Percentiles rank a stretch among this genome's conserved stretches.
Evolutionary conservation across 2,888 invertebrate species (phyloP).

Genomic region (Lasioglossum villosulum): DNA sequence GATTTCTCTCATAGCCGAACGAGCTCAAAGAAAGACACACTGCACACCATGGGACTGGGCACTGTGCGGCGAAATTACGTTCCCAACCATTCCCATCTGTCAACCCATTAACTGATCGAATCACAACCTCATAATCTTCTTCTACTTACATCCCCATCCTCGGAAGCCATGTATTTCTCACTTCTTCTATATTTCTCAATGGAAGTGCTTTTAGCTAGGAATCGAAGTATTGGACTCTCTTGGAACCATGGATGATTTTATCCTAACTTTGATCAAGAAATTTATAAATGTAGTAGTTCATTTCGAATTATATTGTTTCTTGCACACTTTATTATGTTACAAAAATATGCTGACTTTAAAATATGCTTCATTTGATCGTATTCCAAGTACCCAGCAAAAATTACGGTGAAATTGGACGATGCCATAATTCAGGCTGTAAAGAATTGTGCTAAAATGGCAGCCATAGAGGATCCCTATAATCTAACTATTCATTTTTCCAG

Average conservation of each 20-base stretch:
- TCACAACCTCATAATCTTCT: neutral
- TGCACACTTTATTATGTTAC: no score
- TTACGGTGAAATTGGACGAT: neutral
- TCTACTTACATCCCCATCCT: neutral
- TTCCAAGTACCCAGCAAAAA: neutral
- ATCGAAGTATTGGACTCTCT: no score
- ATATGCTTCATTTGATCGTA: neutral
- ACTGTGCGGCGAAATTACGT: neutral
- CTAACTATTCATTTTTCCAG: no score
- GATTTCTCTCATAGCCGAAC: slow-evolving; percentile 25
- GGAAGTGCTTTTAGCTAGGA: neutral
- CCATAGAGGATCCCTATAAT: neutral
- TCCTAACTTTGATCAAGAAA: no score
- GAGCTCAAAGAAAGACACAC: slow-evolving; percentile 22
- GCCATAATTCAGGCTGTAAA: neutral
- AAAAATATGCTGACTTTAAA: neutral
- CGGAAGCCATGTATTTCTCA: neutral
- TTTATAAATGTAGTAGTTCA: no score
- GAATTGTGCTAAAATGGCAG: neutral
- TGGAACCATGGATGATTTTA: no score
- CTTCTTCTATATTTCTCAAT: neutral
- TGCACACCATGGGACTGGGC: slow-evolving; percentile 21
- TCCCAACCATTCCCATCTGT: neutral
- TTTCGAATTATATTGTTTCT: no score
- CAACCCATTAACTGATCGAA: neutral